Evolutionary conservation across 1,140 invertebrate species (phyloP), one percentile per base, ranked within the genome.

Genomic region (Trypoxylus dichotomus): DNA sequence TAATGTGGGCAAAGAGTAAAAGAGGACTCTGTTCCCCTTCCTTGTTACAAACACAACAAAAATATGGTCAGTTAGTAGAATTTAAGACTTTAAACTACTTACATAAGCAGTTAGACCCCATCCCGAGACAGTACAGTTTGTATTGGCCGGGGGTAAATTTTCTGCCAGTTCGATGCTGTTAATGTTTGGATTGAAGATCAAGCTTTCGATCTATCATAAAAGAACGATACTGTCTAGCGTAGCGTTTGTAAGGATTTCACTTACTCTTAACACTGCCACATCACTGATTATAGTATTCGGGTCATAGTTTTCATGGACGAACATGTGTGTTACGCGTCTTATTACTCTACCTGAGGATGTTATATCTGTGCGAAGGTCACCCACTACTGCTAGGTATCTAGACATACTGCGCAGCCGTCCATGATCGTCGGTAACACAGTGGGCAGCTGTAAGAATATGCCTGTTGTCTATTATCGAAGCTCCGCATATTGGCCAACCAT

Each of bases 391-490:
- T 11, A 58, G 76, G 24, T 24, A 68, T 32, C 80, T 42, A 8
- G 60, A 43, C 6, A 77, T 47, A 11, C 78, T 41, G 11, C 75
- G 78, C 7, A 79, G 19, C 27, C 71, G 10, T 77, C 78, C 79
- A n/a, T 32, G 27, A 54, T 80, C 77, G 43, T 74, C 15, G 3
- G 60, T 77, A 76, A 91, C 85, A 77, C 90, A 91, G 82, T 91
- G 90, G n/a, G 90, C 90, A 21, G 90, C 90, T 2, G 90, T 91
- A 24, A 91, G 79, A 5, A 91, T 87, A 43, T 88, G 87, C 0
- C 83, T 83, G 10, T 83, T 72, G 0, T 84, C 86, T 76, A 90
- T 88, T 2, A 91, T 83, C 0, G 88, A 88, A 0, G 89, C 90
- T 0, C 90, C 90, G 79, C 90, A 91, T 42, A 89, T 89, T 81